Base-by-base conservation (phyloP, 2,113 vertebrate species). In the Callochromis pleurospilus region DNA sequence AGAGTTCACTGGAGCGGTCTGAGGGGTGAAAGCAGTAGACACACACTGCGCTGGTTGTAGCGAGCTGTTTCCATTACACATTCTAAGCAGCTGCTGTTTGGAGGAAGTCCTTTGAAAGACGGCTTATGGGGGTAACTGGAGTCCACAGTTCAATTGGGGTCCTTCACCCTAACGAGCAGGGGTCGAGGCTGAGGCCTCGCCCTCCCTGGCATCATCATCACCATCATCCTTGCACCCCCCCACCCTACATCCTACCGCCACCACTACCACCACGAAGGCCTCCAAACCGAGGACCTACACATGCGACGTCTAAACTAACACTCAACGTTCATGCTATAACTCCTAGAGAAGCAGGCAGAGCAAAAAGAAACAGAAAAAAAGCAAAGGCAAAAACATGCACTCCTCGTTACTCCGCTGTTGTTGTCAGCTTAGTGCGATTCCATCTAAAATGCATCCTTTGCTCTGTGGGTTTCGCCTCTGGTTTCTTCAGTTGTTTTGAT, bases 301-400 rank as follows among this genome's bases (percentile, higher is more conserved):
- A 95, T 95, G 93, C 94, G 91, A 93, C 21, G 79, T 92, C 90
- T 94, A 96, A 84, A 86, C 93, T 90, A 94, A 95, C 90, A 95
- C 92, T 89, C 92, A 77, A 90, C 70, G 83, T 90, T 91, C 94
- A 95, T 95, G 95, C 91, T 94, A 88, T 88, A 91, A 93, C 93
- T 90, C 90, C 77, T 92, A 95, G 81, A 90, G 82, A 93, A 92
- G 92, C 93, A 94, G 89, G 95, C 91, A 93, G 79, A 53, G 87
- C 62, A 49, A 87, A 80, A 85, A 38, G 40, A 73, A 45, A 45
- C 8, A 5, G n/a, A 45, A 15, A 31, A 65, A 55, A 83, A 79
- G 60, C 9, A 26, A 36, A 7, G 86, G 60, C 11, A 85, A 49
- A 86, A 47, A 62, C 85, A 86, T 85, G 89, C 89, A 81, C 58